Evolutionary conservation across 2,113 vertebrate genomes (phyloP).

Genomic region (Cathartes aura): DNA sequence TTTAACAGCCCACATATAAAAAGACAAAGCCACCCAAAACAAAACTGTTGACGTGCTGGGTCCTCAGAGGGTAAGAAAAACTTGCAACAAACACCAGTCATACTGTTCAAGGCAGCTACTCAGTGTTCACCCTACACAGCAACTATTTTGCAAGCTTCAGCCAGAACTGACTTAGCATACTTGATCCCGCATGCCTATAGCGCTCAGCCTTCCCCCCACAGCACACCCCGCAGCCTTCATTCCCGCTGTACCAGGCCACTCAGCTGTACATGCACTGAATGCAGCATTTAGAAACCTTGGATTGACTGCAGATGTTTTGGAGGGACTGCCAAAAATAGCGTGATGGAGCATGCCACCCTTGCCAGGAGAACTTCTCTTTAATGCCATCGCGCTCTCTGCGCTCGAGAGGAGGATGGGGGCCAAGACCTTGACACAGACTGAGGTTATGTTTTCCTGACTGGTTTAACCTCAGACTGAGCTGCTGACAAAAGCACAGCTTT

Average conservation of each 20-base stretch:
- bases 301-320: conserved; percentile 15
- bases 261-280: background rate
- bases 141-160: background rate
- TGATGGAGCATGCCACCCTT: background rate
- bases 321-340: background rate
- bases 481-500: background rate
- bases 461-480: background rate
- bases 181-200: background rate
- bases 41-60: background rate
- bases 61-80: background rate
- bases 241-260: background rate
- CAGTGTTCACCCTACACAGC: background rate
- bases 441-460: background rate
- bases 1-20: background rate
- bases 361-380: background rate
- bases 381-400: rapidly evolving
- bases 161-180: background rate
- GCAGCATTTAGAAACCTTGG: background rate
- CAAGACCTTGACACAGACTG: background rate
- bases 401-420: background rate
- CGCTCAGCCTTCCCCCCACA: background rate
- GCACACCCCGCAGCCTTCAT: background rate
- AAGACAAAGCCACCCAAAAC: background rate
- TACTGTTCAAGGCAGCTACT: background rate
- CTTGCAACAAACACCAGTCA: background rate